Conservation (phyloP, 2,113 vertebrate species). For the Acinonyx jubatus region DNA sequence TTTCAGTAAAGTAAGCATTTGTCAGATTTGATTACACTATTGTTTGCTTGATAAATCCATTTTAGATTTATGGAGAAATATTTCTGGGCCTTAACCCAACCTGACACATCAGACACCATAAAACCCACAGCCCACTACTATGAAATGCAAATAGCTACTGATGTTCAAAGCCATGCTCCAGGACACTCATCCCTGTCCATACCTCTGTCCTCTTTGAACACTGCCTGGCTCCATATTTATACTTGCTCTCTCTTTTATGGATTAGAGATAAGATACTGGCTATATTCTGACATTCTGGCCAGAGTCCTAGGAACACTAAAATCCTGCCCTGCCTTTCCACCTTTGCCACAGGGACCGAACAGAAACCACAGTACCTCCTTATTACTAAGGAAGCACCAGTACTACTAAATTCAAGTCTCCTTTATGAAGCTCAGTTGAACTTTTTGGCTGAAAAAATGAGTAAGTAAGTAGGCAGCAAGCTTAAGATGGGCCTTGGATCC, state of each 20-base stretch:
- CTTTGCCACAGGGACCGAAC: neutral
- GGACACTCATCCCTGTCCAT: neutral
- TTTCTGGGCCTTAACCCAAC: neutral
- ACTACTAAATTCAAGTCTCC: neutral
- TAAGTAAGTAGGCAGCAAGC: neutral
- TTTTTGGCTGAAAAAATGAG: neutral
- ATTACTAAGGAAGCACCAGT: neutral
- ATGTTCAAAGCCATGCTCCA: neutral
- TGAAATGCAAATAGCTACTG: neutral
- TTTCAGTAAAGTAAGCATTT: conserved; percentile 11
- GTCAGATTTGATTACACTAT: neutral
- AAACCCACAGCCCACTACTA: neutral
- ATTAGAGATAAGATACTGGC: neutral
- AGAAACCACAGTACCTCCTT: neutral
- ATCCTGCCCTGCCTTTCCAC: neutral
- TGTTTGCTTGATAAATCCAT: neutral
- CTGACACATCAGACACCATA: neutral
- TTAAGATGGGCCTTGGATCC: neutral
- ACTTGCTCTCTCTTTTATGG: neutral
- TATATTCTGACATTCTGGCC: neutral
- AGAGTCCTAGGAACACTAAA: neutral
- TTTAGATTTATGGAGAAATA: neutral
- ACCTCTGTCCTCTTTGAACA: neutral
- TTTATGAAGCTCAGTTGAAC: neutral
- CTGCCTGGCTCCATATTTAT: neutral